Conservation (phyloP, 2,113 vertebrate species). For the Oriolus oriolus region DNA sequence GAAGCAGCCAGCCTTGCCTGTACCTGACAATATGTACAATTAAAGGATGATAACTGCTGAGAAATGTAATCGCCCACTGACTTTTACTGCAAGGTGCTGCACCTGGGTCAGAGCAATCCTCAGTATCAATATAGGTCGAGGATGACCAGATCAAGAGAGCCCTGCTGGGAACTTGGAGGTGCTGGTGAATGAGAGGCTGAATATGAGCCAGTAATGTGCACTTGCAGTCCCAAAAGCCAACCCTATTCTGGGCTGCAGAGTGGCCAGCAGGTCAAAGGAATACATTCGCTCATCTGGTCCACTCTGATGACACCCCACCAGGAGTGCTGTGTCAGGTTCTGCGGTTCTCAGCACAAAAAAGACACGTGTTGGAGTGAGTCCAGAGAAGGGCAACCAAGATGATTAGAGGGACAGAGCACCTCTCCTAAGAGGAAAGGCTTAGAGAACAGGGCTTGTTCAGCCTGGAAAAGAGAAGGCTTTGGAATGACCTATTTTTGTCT, state of each 20-base stretch:
- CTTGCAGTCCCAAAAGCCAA: not conserved
- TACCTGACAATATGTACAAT: not conserved
- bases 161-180: not conserved
- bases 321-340: not conserved
- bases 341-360: not conserved
- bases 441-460: not conserved
- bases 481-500: no score
- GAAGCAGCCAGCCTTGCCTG: not conserved
- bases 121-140: not conserved
- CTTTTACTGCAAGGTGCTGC: not conserved
- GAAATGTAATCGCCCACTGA: not conserved
- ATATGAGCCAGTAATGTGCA: not conserved
- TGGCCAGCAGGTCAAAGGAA: no score
- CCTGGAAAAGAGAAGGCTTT: not conserved
- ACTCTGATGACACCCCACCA: not conserved
- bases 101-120: not conserved
- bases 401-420: not conserved
- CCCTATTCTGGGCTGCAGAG: not conserved
- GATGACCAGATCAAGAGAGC: not conserved
- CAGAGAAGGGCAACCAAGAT: not conserved
- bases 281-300: not conserved
- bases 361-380: rapidly evolving
- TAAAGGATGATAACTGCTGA: not conserved
- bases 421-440: not conserved
- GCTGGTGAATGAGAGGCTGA: not conserved